A percentile compares a stretch with the other conserved stretches of the same genome.
phyloP scores from a whole-genome alignment of 2,888 invertebrate species.

The Masnerella sp. region DNA sequence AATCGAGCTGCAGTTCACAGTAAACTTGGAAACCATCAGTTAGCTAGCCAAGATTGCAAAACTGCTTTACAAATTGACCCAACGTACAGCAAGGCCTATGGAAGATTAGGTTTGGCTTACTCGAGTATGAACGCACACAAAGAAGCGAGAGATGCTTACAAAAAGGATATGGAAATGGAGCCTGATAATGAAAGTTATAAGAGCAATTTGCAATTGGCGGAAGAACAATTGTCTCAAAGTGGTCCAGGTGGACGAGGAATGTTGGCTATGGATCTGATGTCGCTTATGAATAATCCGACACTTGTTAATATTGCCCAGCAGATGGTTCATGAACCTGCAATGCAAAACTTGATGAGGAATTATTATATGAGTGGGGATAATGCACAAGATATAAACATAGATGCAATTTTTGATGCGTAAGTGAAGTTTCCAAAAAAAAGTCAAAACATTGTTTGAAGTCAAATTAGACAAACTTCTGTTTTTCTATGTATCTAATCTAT shows the following conservation, averaged over 20 bases:
- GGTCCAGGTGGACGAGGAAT: constrained; percentile 65
- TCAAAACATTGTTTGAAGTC: too few relatives aligned
- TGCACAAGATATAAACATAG: constrained; percentile 73
- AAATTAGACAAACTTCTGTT: too few relatives aligned
- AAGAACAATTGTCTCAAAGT: constrained; percentile 80
- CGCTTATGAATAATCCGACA: constrained; percentile 88
- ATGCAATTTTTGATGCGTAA: constrained; percentile 79
- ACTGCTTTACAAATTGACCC: constrained; percentile 93
- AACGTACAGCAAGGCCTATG: constrained; percentile 96
- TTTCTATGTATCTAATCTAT: too few relatives aligned
- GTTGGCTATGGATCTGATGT: constrained; percentile 80
- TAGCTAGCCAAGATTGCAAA: constrained; percentile 94
- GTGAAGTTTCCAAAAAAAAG: constrained; percentile 63
- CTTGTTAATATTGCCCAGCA: constrained; percentile 91
- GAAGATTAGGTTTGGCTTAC: constrained; percentile 92
- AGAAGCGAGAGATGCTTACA: constrained; percentile 91
- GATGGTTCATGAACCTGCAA: constrained; percentile 90
- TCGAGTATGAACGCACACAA: constrained; percentile 89
- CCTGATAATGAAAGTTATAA: constrained; percentile 94
- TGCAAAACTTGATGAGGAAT: constrained; percentile 86
- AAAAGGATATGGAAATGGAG: constrained; percentile 92
- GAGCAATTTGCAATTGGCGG: constrained; percentile 90
- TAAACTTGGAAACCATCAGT: constrained; percentile 89
- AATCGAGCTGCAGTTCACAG: constrained; percentile 98
- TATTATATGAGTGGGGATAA: constrained; percentile 79